phyloP scores from a whole-genome alignment of 2,888 invertebrate species.

The Drosophila prolongata region DNA sequence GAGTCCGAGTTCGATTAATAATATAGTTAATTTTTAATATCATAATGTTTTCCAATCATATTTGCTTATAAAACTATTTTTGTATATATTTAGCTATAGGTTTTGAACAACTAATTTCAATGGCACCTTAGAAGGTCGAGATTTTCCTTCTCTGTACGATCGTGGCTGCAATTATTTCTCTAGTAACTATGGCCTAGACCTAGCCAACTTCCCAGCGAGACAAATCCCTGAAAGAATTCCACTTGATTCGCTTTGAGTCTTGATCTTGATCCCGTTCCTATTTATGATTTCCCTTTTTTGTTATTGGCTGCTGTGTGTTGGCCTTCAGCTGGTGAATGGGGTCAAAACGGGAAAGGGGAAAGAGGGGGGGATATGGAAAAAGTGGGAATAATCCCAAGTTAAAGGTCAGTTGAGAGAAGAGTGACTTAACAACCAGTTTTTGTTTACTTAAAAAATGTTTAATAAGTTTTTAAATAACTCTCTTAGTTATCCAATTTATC shows the following conservation, averaged over 20 bases:
- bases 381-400: conserved; percentile 2
- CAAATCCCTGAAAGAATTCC: conserved; percentile 36
- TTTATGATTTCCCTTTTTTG: conserved; percentile 1
- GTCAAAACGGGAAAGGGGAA: background rate
- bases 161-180: conserved; percentile 14
- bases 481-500: too few relatives aligned
- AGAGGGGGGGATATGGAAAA: background rate
- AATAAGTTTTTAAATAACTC: too few relatives aligned
- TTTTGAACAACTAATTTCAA: too few relatives aligned
- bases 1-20: too few relatives aligned
- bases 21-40: too few relatives aligned
- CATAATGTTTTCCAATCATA: too few relatives aligned
- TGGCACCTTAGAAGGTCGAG: too few relatives aligned
- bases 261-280: conserved; percentile 45
- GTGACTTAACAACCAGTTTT: background rate
- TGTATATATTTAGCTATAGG: too few relatives aligned
- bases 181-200: conserved; percentile 43
- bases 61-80: too few relatives aligned
- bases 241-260: conserved; percentile 28
- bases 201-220: conserved; percentile 28
- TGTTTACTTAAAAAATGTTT: too few relatives aligned
- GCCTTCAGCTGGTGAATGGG: conserved; percentile 2
- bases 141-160: background rate
- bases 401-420: conserved; percentile 12
- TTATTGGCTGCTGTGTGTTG: background rate